These are phyloP conservation scores for Bolinopsis microptera DNA, from an alignment of 37 sponge, comb jelly and placozoan species.

Conservation along the genomic window DNA sequence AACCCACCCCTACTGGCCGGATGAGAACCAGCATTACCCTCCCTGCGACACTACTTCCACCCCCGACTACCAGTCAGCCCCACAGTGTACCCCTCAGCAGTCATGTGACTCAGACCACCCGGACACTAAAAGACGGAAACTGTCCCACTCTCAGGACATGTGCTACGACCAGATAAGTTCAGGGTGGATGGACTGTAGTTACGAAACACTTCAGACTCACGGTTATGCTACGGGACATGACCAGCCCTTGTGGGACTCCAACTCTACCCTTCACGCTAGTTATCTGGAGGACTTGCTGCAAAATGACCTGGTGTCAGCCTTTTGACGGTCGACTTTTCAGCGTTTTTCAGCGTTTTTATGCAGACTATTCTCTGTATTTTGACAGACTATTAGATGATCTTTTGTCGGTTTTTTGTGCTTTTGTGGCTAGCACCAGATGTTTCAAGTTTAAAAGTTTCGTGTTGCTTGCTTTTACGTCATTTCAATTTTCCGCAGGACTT, in stretches of 20 bases:
- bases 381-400: not conserved
- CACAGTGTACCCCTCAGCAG: not conserved
- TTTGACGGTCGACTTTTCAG: no score
- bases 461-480: not conserved
- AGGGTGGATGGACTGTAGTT: constrained; percentile 37
- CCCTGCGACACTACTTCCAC: not conserved
- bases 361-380: no score
- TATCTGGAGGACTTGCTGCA: constrained; percentile 59
- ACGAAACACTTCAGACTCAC: not conserved
- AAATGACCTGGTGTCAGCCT: constrained; percentile 62
- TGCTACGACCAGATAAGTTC: not conserved
- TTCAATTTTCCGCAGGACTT: not conserved
- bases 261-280: constrained; percentile 25
- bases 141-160: not conserved
- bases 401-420: not conserved
- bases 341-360: no score
- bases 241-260: not conserved
- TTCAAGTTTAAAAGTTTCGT: not conserved
- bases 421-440: not conserved
- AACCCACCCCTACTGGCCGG: not conserved
- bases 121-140: not conserved
- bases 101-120: not conserved
- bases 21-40: no score
- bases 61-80: not conserved
- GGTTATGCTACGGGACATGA: not conserved